These are phyloP conservation scores for Umimayanthus kanabou DNA, from an alignment of 92 coral and sea anemone species.

Conservation along the genomic window DNA sequence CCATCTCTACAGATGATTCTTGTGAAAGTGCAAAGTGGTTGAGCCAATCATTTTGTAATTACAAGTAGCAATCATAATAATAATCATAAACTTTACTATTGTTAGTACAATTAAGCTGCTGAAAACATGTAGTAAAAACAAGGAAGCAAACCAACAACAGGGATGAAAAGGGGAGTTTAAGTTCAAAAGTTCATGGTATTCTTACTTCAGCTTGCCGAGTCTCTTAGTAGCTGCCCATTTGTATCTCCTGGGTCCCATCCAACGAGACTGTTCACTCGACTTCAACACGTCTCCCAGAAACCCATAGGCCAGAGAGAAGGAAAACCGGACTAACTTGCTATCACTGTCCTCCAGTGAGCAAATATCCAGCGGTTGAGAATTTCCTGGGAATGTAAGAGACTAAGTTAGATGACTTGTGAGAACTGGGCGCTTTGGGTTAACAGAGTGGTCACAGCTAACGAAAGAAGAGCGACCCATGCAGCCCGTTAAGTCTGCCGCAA, in stretches of 20 bases:
- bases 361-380: conserved; percentile 68
- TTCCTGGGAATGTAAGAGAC: conserved; percentile 48
- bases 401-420: not conserved
- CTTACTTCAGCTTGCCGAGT: conserved; percentile 70
- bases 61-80: too few relatives aligned
- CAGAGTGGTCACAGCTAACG: not conserved
- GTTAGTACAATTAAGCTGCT: too few relatives aligned
- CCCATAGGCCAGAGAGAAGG: conserved; percentile 84
- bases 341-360: conserved; percentile 77
- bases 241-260: conserved; percentile 94
- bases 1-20: too few relatives aligned
- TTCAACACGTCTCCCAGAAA: conserved; percentile 86
- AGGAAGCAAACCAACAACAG: too few relatives aligned
- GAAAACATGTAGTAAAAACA: too few relatives aligned
- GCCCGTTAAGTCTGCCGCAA: too few relatives aligned
- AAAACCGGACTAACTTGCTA: conserved; percentile 65
- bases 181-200: too few relatives aligned
- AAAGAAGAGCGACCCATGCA: too few relatives aligned
- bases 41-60: too few relatives aligned
- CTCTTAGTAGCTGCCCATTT: conserved; percentile 86
- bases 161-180: too few relatives aligned
- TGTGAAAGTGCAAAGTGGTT: too few relatives aligned
- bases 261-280: conserved; percentile 81
- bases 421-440: not conserved
- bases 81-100: too few relatives aligned